These are phyloP conservation scores for Ostrea denselamellosa DNA, from an alignment of 1,140 invertebrate species.

Conservation along the genomic window DNA sequence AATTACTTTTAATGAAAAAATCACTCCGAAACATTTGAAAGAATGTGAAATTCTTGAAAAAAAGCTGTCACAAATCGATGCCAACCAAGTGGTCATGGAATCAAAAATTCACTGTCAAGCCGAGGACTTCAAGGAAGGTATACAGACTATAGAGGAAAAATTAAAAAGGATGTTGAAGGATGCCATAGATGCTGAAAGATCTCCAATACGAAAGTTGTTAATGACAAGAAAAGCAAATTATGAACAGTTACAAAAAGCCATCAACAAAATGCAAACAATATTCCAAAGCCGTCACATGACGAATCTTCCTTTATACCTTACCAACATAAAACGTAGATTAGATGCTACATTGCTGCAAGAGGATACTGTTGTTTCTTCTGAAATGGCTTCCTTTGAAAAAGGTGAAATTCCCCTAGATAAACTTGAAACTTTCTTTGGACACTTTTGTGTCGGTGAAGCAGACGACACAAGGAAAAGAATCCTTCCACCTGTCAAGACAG, in stretches of 20 bases:
- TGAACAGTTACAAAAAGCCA: background rate
- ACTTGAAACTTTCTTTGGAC: slow-evolving; percentile 1
- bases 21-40: slow-evolving; percentile 28
- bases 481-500: background rate
- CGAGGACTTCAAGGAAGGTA: background rate
- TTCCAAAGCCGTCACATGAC: background rate
- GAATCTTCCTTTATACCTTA: background rate
- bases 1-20: background rate
- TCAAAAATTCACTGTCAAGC: background rate
- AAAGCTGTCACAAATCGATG: background rate
- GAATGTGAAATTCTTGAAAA: background rate
- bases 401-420: slow-evolving; percentile 5
- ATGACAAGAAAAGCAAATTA: background rate
- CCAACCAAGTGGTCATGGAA: background rate
- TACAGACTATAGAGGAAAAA: background rate
- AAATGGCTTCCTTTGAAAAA: background rate
- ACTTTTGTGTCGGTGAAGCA: background rate
- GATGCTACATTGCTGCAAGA: background rate
- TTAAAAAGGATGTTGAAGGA: background rate
- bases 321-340: background rate
- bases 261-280: background rate
- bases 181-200: background rate
- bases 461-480: background rate
- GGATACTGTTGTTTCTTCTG: background rate
- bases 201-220: background rate